Evolutionary conservation across 1,140 invertebrate species (phyloP).

Genomic region (Brevipalpus yothersi): DNA sequence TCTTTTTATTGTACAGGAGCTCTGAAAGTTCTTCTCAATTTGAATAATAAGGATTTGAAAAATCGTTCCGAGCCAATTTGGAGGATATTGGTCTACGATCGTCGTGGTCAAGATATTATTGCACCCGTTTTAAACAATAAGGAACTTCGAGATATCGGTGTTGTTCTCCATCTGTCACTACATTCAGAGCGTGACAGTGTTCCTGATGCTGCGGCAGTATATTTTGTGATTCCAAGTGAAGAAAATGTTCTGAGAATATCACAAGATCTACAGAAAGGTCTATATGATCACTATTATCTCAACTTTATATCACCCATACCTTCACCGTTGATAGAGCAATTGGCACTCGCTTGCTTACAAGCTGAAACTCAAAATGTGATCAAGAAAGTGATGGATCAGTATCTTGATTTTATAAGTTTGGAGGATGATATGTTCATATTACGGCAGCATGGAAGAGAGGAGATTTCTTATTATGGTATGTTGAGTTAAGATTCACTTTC

Average conservation of each 20-base stretch:
- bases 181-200: constrained; percentile 84
- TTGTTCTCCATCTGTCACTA: constrained; percentile 88
- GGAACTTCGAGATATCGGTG: constrained; percentile 78
- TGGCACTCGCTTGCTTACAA: constrained; percentile 70
- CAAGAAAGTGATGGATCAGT: constrained; percentile 88
- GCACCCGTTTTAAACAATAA: constrained; percentile 86
- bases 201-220: constrained; percentile 92
- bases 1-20: constrained; percentile 2
- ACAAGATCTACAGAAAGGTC: constrained; percentile 55
- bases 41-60: constrained; percentile 7
- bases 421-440: constrained; percentile 95
- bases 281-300: constrained; percentile 86
- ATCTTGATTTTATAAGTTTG: constrained; percentile 90
- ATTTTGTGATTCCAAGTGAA: constrained; percentile 91
- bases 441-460: constrained; percentile 66
- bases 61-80: constrained; percentile 11
- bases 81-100: constrained; percentile 70
- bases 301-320: constrained; percentile 95
- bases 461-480: constrained; percentile 72
- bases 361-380: constrained; percentile 65
- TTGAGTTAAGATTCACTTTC: constrained; percentile 3
- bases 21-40: constrained; percentile 10
- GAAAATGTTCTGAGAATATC: constrained; percentile 86
- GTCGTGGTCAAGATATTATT: constrained; percentile 89
- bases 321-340: constrained; percentile 76